phyloP scores from a whole-genome alignment of 2,888 invertebrate genomes.

The Camptogramma bilineatum region DNA sequence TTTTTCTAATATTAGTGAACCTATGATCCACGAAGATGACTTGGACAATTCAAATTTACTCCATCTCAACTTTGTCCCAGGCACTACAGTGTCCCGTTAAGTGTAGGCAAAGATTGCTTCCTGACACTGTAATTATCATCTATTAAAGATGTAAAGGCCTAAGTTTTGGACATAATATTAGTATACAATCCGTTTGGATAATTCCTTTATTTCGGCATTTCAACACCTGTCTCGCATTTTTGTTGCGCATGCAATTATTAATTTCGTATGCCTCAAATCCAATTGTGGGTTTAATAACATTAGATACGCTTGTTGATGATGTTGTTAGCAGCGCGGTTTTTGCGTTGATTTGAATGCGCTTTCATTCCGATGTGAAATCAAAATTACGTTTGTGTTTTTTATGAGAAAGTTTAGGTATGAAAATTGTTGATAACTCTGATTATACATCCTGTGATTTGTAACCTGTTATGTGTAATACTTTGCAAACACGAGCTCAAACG shows the following conservation, averaged over 20 bases:
- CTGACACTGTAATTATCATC: no score
- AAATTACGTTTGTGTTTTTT: slow-evolving; percentile 30
- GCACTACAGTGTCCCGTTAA: no score
- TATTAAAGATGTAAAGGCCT: no score
- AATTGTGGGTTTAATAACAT: slow-evolving; percentile 70
- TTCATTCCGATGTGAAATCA: slow-evolving; percentile 54
- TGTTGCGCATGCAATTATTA: slow-evolving; percentile 74
- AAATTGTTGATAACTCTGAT: slow-evolving; percentile 11
- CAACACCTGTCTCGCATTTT: slow-evolving; percentile 59
- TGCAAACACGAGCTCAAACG: not conserved
- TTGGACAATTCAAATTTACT: no score
- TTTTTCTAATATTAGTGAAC: no score
- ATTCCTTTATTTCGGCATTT: slow-evolving; percentile 9
- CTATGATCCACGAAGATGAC: no score
- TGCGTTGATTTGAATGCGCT: slow-evolving; percentile 66
- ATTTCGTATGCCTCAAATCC: slow-evolving; percentile 79
- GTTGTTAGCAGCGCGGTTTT: slow-evolving; percentile 75
- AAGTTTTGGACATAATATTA: no score
- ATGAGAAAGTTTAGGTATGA: slow-evolving; percentile 10
- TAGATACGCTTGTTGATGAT: slow-evolving; percentile 78
- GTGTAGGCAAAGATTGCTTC: no score
- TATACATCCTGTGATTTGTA: not conserved
- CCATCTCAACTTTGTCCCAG: no score
- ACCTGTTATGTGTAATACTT: not conserved
- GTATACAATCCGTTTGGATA: slow-evolving; percentile 12